A percentile compares a stretch with the other conserved stretches of the same genome.
Conservation (phyloP, 2,797 vertebrate genomes). For the Propithecus perrieri region DNA sequence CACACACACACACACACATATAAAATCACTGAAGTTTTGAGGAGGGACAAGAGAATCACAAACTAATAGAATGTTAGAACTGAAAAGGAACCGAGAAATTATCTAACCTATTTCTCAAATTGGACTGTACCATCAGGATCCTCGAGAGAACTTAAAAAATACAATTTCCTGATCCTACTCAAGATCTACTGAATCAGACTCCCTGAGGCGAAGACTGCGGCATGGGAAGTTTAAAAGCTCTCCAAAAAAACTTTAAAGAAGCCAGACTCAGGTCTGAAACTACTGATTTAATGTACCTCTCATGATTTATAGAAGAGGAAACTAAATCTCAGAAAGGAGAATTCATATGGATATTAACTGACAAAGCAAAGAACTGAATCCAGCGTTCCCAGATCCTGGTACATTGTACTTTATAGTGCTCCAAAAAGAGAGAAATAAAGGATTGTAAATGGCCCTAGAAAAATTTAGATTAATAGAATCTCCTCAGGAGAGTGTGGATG, state of each 20-base stretch:
- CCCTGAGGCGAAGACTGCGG: not conserved
- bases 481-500: not conserved
- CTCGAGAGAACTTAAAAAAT: not conserved
- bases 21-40: constrained; percentile 22
- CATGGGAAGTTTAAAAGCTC: not conserved
- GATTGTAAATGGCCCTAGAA: not conserved
- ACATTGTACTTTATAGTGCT: not conserved
- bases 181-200: not conserved
- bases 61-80: constrained; percentile 1
- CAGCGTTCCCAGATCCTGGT: not conserved
- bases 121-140: not conserved
- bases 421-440: not conserved
- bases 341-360: not conserved
- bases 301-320: not conserved
- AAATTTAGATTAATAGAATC: not conserved
- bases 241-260: not conserved
- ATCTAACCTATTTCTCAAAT: not conserved
- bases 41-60: constrained; percentile 5
- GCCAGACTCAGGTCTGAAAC: not conserved
- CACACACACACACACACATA: not conserved
- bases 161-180: not conserved
- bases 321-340: not conserved
- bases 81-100: not conserved
- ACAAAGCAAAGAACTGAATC: not conserved
- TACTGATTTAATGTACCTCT: not conserved